A percentile compares a stretch with the other conserved stretches of the same genome.
Conservation (phyloP, 2,888 invertebrate species). For the Drosophila infuscata region DNA sequence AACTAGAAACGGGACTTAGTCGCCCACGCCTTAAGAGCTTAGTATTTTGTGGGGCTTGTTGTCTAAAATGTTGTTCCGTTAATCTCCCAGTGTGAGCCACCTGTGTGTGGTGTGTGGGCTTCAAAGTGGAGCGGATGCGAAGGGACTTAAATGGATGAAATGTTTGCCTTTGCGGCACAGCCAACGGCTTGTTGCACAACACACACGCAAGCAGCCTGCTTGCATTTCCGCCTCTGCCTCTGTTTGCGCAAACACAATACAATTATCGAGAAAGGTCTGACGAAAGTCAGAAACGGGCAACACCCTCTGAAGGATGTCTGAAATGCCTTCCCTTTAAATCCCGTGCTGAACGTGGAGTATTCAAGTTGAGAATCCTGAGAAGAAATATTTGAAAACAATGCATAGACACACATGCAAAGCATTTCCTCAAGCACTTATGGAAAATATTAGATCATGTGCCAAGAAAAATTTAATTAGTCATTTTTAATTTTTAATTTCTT, state of each 20-base stretch:
- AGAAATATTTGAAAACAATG: conserved; percentile 7
- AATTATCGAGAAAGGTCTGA: conserved; percentile 11
- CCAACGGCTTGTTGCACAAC: conserved; percentile 38
- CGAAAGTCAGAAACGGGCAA: conserved; percentile 5
- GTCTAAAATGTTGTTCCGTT: conserved; percentile 49
- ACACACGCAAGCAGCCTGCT: conserved; percentile 22
- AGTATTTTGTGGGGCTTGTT: conserved; percentile 18
- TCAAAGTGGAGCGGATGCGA: conserved; percentile 15
- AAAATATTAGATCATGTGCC: background rate
- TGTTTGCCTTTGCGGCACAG: conserved; percentile 56
- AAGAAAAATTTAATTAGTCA: background rate
- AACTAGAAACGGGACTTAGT: conserved; percentile 32
- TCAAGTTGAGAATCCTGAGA: background rate
- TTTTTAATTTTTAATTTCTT: background rate
- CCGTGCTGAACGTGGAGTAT: background rate
- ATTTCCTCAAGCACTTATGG: background rate
- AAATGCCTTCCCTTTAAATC: conserved; percentile 50
- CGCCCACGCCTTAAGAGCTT: conserved; percentile 16
- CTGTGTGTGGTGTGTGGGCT: conserved; percentile 21
- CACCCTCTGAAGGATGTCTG: conserved; percentile 17
- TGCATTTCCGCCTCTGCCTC: conserved; percentile 20
- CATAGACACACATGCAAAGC: background rate
- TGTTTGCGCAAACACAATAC: conserved; percentile 55
- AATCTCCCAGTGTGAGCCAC: conserved; percentile 60
- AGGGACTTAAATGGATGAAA: conserved; percentile 35